Evolutionary conservation across 1,140 invertebrate genomes (phyloP).

Genomic region (Penaeus japonicus): DNA sequence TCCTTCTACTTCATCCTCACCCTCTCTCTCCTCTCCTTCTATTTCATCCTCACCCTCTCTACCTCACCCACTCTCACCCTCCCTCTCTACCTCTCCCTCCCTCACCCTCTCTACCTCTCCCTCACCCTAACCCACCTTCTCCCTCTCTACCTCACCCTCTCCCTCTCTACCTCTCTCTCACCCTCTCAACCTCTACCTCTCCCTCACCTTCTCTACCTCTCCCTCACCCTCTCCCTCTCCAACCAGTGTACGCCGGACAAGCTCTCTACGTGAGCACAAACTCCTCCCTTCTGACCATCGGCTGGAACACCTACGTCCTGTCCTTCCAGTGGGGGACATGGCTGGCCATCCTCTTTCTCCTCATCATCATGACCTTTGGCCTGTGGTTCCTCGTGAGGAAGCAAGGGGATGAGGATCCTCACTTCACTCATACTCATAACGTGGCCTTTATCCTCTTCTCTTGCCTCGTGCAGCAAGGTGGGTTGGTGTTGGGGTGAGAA

Average conservation of each 20-base stretch:
- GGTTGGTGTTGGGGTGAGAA: background rate
- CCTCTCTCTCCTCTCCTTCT: too few species aligned
- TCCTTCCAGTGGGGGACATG: conserved; percentile 40
- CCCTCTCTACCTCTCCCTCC: too few species aligned
- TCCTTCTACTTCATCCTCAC: too few species aligned
- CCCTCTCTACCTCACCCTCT: too few species aligned
- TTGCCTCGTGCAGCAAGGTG: conserved; percentile 41
- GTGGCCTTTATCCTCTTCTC: conserved; percentile 30
- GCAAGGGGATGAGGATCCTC: conserved; percentile 13
- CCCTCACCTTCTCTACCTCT: background rate
- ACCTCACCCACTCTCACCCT: too few species aligned
- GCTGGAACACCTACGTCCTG: conserved; percentile 35
- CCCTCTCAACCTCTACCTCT: too few species aligned
- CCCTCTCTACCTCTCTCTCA: too few species aligned
- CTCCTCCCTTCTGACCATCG: conserved; percentile 10
- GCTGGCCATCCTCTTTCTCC: conserved; percentile 7
- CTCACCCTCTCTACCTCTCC: too few species aligned
- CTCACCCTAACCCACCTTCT: too few species aligned
- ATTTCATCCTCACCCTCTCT: too few species aligned
- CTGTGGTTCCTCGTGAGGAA: conserved; percentile 22
- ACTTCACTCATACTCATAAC: conserved; percentile 13
- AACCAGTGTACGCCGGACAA: conserved; percentile 25
- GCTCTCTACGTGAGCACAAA: conserved; percentile 7
- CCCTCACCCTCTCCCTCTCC: background rate
- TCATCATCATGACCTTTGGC: background rate